Percentiles rank a stretch among this genome's conserved stretches.
These are phyloP conservation scores for Ceyx margarethae DNA, from an alignment of 2,113 vertebrate species.

Conservation along the genomic window DNA sequence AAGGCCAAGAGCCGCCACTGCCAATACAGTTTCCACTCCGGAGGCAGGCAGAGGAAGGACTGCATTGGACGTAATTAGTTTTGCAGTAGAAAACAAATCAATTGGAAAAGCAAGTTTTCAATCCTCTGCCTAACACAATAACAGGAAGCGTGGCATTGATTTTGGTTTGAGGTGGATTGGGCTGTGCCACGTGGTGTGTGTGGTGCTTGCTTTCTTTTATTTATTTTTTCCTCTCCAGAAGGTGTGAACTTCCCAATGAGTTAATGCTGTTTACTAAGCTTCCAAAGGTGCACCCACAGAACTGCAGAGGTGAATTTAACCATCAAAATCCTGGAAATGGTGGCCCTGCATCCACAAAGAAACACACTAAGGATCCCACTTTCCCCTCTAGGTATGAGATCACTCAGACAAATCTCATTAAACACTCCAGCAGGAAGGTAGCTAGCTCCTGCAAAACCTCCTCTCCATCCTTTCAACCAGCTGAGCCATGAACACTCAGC, in stretches of 20 bases:
- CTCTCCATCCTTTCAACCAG: background rate
- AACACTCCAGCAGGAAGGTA: background rate
- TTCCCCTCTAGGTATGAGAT: background rate
- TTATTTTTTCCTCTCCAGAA: constrained; percentile 26
- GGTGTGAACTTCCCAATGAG: background rate
- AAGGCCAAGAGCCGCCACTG: constrained; percentile 5
- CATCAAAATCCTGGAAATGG: background rate
- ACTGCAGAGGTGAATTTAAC: background rate
- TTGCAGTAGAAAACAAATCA: constrained; percentile 72
- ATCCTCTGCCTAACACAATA: constrained; percentile 60
- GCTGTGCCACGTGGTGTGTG: constrained; percentile 44
- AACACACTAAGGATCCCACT: background rate
- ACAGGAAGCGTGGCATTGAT: constrained; percentile 66
- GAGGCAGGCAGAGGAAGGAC: constrained; percentile 58
- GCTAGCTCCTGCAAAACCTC: background rate
- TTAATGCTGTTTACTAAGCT: background rate
- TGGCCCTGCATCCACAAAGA: background rate
- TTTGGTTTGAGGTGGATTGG: constrained; percentile 65
- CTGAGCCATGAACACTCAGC: background rate
- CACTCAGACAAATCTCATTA: background rate
- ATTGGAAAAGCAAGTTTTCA: constrained; percentile 71
- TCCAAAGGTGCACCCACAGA: background rate
- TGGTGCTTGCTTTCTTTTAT: constrained; percentile 11
- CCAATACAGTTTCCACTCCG: constrained; percentile 57
- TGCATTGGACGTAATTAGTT: constrained; percentile 67